These are phyloP conservation scores for Cebidichthys violaceus DNA, from an alignment of 2,113 vertebrate species.

Conservation along the genomic window DNA sequence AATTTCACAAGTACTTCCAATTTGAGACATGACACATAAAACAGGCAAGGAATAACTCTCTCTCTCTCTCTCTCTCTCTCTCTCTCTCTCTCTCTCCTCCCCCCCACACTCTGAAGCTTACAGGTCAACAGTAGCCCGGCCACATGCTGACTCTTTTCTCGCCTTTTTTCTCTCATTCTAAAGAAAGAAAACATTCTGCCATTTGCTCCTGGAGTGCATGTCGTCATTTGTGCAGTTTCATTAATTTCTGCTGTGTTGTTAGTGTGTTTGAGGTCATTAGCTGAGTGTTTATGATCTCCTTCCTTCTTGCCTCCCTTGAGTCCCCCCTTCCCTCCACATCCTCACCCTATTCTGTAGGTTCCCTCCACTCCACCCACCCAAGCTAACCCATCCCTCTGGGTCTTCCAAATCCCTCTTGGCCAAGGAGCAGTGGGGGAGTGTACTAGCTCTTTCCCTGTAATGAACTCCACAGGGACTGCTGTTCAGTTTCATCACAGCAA, in stretches of 20 bases:
- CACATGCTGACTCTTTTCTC: background rate
- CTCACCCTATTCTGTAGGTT: slow-evolving; percentile 40
- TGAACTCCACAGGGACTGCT: slow-evolving; percentile 82
- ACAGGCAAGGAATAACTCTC: background rate
- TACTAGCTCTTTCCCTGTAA: slow-evolving; percentile 73
- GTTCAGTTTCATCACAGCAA: slow-evolving; percentile 80
- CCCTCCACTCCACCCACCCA: slow-evolving; percentile 41
- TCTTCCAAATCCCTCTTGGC: slow-evolving; percentile 72
- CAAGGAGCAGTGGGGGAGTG: slow-evolving; percentile 56
- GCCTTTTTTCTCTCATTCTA: background rate
- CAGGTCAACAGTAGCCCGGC: background rate
- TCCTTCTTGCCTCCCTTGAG: slow-evolving; percentile 47
- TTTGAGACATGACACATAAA: background rate
- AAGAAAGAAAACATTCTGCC: slow-evolving; percentile 15
- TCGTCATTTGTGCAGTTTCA: slow-evolving; percentile 22
- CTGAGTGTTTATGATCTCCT: slow-evolving; percentile 64
- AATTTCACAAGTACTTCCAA: background rate
- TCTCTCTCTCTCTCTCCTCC: background rate
- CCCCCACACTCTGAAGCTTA: background rate
- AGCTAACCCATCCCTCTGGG: slow-evolving; percentile 59
- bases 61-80: too few relatives aligned
- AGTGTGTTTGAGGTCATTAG: slow-evolving; percentile 75
- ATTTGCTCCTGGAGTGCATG: slow-evolving; percentile 16
- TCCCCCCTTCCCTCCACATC: slow-evolving; percentile 11
- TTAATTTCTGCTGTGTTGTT: slow-evolving; percentile 61